Conservation (phyloP, 2,113 vertebrate species). For the Probosciger aterrimus region DNA sequence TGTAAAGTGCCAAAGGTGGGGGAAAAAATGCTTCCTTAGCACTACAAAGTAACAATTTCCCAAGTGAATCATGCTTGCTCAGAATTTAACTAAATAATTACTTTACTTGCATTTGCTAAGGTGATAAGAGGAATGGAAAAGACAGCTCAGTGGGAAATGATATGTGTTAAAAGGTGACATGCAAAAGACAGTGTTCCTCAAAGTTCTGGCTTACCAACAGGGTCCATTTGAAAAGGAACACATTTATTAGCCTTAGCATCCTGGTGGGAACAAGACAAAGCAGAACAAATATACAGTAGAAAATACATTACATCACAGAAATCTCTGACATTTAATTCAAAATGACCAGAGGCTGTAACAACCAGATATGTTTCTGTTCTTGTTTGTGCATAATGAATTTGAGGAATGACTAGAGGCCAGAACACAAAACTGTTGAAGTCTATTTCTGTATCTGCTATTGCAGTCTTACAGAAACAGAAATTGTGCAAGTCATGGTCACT, state of each 20-base stretch:
- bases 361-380: neutral
- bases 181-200: neutral
- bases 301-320: neutral
- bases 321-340: neutral
- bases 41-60: slow-evolving; percentile 75
- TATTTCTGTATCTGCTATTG: neutral
- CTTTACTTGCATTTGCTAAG: slow-evolving; percentile 70
- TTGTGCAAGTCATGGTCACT: neutral
- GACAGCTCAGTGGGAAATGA: slow-evolving; percentile 60
- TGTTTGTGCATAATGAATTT: neutral
- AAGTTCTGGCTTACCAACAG: neutral
- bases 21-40: slow-evolving; percentile 77
- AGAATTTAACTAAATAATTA: slow-evolving; percentile 77
- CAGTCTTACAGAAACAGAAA: neutral
- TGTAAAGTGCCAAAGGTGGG: slow-evolving; percentile 82
- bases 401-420: neutral
- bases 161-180: slow-evolving; percentile 47
- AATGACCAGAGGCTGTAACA: neutral
- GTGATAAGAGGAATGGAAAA: slow-evolving; percentile 62
- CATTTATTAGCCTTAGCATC: neutral
- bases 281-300: neutral
- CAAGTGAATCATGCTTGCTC: slow-evolving; percentile 77
- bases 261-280: neutral
- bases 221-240: slow-evolving; percentile 2
- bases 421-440: neutral